Base-by-base conservation (phyloP, 2,113 vertebrate species). In the Paramormyrops kingsleyae region DNA sequence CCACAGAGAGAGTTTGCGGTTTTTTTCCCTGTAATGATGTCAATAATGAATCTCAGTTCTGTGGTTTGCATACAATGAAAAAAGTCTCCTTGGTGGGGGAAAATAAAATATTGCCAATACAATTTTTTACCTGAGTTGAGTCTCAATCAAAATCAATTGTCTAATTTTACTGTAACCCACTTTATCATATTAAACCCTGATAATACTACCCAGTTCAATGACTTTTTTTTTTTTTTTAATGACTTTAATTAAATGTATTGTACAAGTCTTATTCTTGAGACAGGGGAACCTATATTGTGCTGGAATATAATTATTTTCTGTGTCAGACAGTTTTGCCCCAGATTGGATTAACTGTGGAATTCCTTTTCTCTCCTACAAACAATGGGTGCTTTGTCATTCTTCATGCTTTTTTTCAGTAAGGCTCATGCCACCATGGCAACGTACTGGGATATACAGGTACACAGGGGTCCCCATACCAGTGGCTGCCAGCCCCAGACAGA, bases 291-390 rank as follows among this genome's bases (percentile, higher is more conserved):
- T 66, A 91, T 89, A 91, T 93, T 92, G 91, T 86, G 90, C 56
- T 84, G 88, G 91, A 93, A 91, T 90, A 92, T 95, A 94, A 94
- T 95, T 93, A 95, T 94, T 94, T 93, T 93, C 90, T 91, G 94
- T 93, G 92, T 93, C 91, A 94, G 91, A 95, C 93, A 92, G 84
- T 92, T 94, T 92, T 91, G 90, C 83, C 91, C 85, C 88, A 91
- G 91, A 91, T 95, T 94, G 95, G 94, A 95, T 95, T 95, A 94
- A 93, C 93, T 85, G 89, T 93, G 89, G 92, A 92, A 92, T 94
- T 94, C 92, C 91, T 91, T 84, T 87, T 35, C 90, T 90, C 85
- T 92, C 59, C 12, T 90, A 56, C 91, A 94, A 95, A 95, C 93
- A 95, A 95, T 80, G 74, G 31, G 27, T 17, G 6, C 15, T 17